phyloP scores from a whole-genome alignment of 2,113 vertebrate genomes.

The Prionailurus bengalensis region DNA sequence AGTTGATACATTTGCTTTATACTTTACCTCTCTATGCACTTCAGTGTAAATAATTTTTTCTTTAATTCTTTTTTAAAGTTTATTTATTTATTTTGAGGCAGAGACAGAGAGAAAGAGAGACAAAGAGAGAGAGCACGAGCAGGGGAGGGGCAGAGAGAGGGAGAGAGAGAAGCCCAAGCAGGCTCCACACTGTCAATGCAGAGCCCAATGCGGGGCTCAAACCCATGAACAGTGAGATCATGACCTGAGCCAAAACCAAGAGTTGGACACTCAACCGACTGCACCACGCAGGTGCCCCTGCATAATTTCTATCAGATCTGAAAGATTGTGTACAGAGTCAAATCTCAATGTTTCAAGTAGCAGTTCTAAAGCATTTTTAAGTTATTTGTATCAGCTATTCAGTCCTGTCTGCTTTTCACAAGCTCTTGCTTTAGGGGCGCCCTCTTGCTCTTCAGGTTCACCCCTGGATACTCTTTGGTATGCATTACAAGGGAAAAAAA shows the following conservation, averaged over 20 bases:
- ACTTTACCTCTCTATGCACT: not conserved
- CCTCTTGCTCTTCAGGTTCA: not conserved
- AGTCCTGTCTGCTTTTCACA: not conserved
- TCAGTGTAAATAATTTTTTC: not conserved
- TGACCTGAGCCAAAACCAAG: too few species aligned
- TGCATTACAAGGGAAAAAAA: not conserved
- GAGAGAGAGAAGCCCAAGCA: too few species aligned
- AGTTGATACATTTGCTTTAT: not conserved
- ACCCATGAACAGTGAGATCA: too few species aligned
- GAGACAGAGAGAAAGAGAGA: too few species aligned
- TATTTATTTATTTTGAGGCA: too few species aligned
- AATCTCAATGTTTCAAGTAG: not conserved
- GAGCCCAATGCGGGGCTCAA: too few species aligned
- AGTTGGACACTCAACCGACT: too few species aligned
- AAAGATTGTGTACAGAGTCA: not conserved
- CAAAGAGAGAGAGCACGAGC: too few species aligned
- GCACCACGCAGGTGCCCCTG: not conserved
- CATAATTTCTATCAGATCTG: constrained; percentile 10
- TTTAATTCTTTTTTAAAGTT: too few species aligned
- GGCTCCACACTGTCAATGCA: too few species aligned
- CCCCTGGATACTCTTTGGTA: not conserved
- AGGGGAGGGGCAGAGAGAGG: too few species aligned
- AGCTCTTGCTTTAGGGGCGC: not conserved
- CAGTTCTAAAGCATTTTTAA: not conserved
- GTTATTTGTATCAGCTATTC: constrained; percentile 5